A percentile compares a stretch with the other conserved stretches of the same genome.
These are phyloP conservation scores for Lycodopsis pacificus DNA, from an alignment of 2,797 vertebrate genomes.

Conservation along the genomic window DNA sequence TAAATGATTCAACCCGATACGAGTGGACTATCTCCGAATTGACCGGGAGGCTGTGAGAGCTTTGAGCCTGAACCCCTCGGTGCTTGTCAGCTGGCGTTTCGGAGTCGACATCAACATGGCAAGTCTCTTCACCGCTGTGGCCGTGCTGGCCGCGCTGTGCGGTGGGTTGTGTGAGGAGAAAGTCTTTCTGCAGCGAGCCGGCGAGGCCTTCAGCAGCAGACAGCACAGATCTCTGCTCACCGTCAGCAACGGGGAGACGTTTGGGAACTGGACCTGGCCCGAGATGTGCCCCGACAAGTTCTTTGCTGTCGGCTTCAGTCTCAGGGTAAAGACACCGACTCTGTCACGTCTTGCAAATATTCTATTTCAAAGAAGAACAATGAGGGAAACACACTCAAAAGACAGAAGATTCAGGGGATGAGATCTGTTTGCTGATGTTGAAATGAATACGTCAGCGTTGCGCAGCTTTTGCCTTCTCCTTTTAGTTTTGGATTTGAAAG, in stretches of 20 bases:
- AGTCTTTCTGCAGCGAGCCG: constrained; percentile 60
- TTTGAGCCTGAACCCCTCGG: neutral
- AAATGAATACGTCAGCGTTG: no score
- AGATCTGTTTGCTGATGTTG: no score
- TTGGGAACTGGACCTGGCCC: constrained; percentile 76
- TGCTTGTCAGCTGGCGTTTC: constrained; percentile 35
- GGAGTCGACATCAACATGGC: constrained; percentile 59
- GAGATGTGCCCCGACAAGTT: constrained; percentile 81
- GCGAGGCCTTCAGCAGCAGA: constrained; percentile 64
- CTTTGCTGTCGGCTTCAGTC: constrained; percentile 79
- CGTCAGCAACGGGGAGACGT: constrained; percentile 71
- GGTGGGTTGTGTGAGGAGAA: constrained; percentile 50
- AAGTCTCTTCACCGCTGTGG: constrained; percentile 24
- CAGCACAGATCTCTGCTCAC: constrained; percentile 55
- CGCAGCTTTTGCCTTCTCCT: no score
- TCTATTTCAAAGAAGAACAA: neutral
- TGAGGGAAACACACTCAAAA: neutral
- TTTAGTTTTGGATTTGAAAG: no score
- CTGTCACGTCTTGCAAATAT: neutral
- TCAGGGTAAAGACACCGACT: constrained; percentile 70
- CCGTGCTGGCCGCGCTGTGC: constrained; percentile 62
- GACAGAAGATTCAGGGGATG: no score
- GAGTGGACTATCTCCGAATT: neutral
- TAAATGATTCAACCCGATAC: constrained; percentile 74
- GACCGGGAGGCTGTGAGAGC: constrained; percentile 59